Conservation (phyloP, 2,888 invertebrate genomes). For the Caenorhabditis sinica region DNA sequence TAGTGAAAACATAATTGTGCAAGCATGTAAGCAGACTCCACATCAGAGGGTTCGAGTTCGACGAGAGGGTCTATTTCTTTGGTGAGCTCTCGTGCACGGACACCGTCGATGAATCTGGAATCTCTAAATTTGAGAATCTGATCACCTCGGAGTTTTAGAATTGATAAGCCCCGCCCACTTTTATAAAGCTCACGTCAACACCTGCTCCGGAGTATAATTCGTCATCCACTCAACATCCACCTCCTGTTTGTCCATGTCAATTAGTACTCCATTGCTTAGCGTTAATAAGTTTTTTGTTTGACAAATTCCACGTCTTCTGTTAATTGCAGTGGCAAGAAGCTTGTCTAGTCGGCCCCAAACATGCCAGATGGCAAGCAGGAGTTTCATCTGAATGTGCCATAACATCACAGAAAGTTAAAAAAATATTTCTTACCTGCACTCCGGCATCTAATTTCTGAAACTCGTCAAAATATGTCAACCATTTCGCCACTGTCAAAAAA, state of each 20-base stretch:
- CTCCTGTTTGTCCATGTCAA: constrained; percentile 34
- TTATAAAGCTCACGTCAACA: constrained; percentile 8
- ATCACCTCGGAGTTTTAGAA: not conserved
- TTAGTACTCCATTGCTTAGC: constrained; percentile 28
- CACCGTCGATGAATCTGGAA: constrained; percentile 48
- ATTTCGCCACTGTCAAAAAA: constrained; percentile 45
- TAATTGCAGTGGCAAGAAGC: constrained; percentile 33
- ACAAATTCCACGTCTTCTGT: constrained; percentile 27
- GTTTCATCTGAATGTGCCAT: constrained; percentile 21
- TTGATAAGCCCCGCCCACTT: not conserved
- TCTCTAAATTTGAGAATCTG: not conserved
- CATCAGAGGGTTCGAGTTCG: constrained; percentile 42
- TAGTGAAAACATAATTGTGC: constrained; percentile 62
- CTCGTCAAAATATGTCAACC: constrained; percentile 54
- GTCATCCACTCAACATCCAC: constrained; percentile 47
- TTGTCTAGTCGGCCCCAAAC: constrained; percentile 48
- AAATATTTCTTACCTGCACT: constrained; percentile 12
- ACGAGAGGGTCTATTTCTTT: constrained; percentile 39
- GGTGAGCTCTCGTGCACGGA: constrained; percentile 35
- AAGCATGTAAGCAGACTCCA: constrained; percentile 58
- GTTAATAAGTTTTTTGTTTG: constrained; percentile 29
- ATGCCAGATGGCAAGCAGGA: constrained; percentile 35
- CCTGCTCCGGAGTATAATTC: constrained; percentile 42
- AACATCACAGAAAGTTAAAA: not conserved
- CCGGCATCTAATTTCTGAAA: constrained; percentile 36